Evolutionary conservation across 2,888 invertebrate species (phyloP).

Genomic region (Macrophya annulata): DNA sequence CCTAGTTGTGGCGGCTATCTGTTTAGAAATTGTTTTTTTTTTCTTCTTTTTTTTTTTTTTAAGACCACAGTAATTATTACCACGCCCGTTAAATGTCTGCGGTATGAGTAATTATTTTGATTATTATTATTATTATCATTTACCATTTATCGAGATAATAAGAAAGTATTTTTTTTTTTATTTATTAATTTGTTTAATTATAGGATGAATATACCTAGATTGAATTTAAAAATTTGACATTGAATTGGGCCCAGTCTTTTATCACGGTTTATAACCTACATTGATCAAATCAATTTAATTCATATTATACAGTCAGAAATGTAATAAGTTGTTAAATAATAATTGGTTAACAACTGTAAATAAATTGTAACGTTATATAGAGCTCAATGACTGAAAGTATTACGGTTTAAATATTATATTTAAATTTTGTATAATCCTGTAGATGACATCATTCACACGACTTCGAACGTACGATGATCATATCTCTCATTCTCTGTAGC

Average conservation of each 20-base stretch:
- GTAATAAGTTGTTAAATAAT: neutral
- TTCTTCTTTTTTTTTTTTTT: neutral
- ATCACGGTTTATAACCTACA: too few relatives aligned
- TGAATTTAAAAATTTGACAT: neutral
- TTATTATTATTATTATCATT: neutral
- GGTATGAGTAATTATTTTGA: neutral
- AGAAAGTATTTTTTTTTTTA: too few relatives aligned
- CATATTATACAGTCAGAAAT: neutral
- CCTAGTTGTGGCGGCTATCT: conserved; percentile 2
- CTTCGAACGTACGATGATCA: neutral
- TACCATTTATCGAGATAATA: neutral
- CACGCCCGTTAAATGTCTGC: neutral
- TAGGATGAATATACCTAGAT: neutral
- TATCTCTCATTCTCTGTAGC: neutral
- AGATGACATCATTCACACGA: conserved; percentile 31
- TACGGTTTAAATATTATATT: conserved; percentile 8
- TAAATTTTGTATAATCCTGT: conserved; percentile 19
- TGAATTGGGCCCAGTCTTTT: neutral
- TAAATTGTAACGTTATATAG: neutral
- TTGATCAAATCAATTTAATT: neutral
- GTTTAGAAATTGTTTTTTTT: neutral
- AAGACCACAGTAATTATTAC: too few relatives aligned
- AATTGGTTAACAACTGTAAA: conserved; percentile 4
- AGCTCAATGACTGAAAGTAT: neutral
- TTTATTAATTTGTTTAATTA: too few relatives aligned